phyloP scores from a whole-genome alignment of 2,797 vertebrate species.

The Anabas testudineus region DNA sequence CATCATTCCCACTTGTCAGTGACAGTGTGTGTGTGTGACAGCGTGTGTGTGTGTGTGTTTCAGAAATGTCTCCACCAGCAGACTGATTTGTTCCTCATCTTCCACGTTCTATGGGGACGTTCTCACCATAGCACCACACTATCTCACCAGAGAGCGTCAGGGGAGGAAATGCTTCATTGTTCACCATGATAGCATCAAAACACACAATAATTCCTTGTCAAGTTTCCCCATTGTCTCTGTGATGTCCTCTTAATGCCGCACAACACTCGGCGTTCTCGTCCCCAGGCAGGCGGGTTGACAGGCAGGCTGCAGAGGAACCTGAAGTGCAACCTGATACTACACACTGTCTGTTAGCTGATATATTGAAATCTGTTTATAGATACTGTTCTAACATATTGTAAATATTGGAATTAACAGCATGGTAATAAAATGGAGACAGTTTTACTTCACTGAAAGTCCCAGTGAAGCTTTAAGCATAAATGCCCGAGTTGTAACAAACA shows the following conservation, averaged over 20 bases:
- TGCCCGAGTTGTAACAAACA: constrained; percentile 9
- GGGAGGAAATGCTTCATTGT: constrained; percentile 56
- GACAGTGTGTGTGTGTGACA: background rate
- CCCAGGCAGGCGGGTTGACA: constrained; percentile 17
- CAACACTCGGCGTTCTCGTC: constrained; percentile 2
- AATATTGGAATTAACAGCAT: constrained; percentile 10
- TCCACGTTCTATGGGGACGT: constrained; percentile 34
- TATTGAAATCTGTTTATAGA: constrained; percentile 4
- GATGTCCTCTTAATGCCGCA: constrained; percentile 54
- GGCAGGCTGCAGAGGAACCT: constrained; percentile 12
- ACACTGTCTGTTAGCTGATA: too few species aligned
- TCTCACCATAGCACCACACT: constrained; percentile 35
- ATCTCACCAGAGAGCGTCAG: constrained; percentile 35
- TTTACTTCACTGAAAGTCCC: too few species aligned
- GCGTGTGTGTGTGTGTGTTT: background rate
- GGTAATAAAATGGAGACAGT: constrained; percentile 9
- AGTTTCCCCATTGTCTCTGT: constrained; percentile 51
- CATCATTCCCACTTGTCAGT: constrained; percentile 19
- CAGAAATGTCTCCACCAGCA: constrained; percentile 21
- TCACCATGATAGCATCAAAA: constrained; percentile 65
- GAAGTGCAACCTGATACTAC: background rate
- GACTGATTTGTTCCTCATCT: constrained; percentile 41
- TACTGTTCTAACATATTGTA: background rate
- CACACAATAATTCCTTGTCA: constrained; percentile 57
- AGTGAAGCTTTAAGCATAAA: constrained; percentile 9